These are phyloP conservation scores for Steinernema hermaphroditum DNA, from an alignment of 2,888 invertebrate species.

Conservation along the genomic window DNA sequence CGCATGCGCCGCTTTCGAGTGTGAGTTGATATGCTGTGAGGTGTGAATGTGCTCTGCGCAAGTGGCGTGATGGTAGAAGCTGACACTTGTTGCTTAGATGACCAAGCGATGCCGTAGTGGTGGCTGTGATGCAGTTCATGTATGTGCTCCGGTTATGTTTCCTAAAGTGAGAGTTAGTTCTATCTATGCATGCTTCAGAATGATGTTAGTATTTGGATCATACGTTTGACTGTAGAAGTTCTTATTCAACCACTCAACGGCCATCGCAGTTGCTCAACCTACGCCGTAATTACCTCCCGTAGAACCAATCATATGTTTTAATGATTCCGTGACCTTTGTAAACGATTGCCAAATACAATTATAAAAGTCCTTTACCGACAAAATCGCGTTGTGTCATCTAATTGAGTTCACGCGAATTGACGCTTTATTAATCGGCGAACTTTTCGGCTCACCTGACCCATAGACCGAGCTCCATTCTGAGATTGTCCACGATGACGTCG, in stretches of 20 bases:
- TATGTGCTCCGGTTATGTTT: background rate
- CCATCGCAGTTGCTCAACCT: no score
- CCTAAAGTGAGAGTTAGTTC: background rate
- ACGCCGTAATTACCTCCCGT: no score
- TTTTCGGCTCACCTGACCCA: slow-evolving; percentile 3
- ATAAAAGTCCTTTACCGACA: no score
- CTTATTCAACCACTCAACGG: no score
- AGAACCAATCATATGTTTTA: no score
- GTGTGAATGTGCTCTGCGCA: background rate
- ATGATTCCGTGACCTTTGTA: no score
- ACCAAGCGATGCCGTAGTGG: background rate
- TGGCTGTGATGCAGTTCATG: slow-evolving; percentile 1
- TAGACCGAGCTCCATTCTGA: background rate
- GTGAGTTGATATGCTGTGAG: background rate
- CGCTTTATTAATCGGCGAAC: no score
- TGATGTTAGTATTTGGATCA: no score
- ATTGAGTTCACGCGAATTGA: no score
- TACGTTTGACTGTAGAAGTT: no score
- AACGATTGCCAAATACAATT: no score
- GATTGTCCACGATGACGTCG: background rate
- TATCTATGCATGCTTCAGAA: no score
- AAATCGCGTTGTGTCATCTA: background rate
- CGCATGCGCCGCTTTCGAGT: slow-evolving; percentile 7
- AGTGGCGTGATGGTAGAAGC: background rate
- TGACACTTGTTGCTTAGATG: background rate